These are phyloP conservation scores for Eupithecia subfuscata DNA, from an alignment of 2,888 invertebrate genomes.

Conservation along the genomic window DNA sequence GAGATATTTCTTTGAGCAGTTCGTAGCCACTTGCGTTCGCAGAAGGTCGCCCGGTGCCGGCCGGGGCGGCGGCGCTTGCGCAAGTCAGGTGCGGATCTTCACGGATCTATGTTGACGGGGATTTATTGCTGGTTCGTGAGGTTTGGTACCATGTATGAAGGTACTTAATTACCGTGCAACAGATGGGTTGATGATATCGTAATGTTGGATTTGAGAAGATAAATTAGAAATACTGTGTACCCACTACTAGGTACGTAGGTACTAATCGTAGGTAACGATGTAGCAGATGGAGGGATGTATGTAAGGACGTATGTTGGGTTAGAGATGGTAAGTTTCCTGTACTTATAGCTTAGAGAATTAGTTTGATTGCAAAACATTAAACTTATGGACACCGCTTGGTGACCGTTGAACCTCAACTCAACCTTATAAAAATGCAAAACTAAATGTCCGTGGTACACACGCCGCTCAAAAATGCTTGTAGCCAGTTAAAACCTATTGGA, in stretches of 20 bases:
- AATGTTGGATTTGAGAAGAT: background rate
- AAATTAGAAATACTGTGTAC: background rate
- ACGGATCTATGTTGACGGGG: constrained; percentile 20
- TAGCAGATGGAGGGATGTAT: background rate
- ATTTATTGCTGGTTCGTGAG: constrained; percentile 18
- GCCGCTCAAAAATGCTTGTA: background rate
- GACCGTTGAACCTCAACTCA: background rate
- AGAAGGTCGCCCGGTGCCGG: constrained; percentile 27
- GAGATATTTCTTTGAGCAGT: constrained; percentile 14
- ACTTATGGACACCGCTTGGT: background rate
- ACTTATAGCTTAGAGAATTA: background rate
- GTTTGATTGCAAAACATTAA: background rate
- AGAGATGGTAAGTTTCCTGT: background rate
- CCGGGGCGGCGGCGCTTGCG: constrained; percentile 20
- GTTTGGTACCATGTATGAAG: background rate
- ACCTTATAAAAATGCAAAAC: background rate
- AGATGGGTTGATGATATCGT: background rate
- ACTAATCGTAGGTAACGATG: background rate
- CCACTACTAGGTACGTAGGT: background rate
- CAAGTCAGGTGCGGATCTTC: constrained; percentile 20
- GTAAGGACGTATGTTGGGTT: too few relatives aligned
- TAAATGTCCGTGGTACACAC: too few relatives aligned
- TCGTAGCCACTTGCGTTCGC: background rate
- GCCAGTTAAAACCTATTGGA: background rate
- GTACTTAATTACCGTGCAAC: background rate